phyloP scores from a whole-genome alignment of 2,888 invertebrate species.

The Chrysodeixis includens region DNA sequence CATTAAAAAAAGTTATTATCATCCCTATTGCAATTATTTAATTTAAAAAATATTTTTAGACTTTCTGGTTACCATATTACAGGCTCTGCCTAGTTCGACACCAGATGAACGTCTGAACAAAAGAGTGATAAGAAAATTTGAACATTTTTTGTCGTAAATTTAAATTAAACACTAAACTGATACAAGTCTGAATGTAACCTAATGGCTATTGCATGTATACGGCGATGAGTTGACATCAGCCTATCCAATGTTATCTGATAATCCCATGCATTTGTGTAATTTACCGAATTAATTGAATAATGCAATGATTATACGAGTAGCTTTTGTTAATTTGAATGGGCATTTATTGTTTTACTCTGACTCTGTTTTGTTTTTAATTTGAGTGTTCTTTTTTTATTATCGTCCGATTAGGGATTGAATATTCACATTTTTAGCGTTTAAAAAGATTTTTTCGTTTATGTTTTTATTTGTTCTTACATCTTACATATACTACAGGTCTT shows the following conservation, averaged over 20 bases:
- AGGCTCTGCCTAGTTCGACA: not conserved
- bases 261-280: conserved; percentile 19
- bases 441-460: too few species aligned
- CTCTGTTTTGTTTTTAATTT: not conserved
- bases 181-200: conserved; percentile 17
- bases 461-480: too few species aligned
- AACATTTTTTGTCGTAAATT: not conserved
- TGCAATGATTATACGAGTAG: not conserved
- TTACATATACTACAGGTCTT: too few species aligned
- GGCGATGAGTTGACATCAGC: conserved; percentile 22
- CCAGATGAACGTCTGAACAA: too few species aligned
- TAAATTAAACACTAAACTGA: not conserved
- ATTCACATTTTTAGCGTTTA: too few species aligned
- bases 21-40: too few species aligned
- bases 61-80: too few species aligned
- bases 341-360: not conserved
- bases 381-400: too few species aligned
- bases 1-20: too few species aligned
- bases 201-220: conserved; percentile 27
- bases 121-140: too few species aligned
- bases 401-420: too few species aligned
- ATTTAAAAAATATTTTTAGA: too few species aligned
- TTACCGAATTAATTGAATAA: not conserved
- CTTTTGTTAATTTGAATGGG: not conserved
- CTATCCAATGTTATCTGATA: conserved; percentile 31